These are phyloP conservation scores for Caenorhabditis japonica DNA, from an alignment of 2,888 invertebrate genomes.

Conservation along the genomic window DNA sequence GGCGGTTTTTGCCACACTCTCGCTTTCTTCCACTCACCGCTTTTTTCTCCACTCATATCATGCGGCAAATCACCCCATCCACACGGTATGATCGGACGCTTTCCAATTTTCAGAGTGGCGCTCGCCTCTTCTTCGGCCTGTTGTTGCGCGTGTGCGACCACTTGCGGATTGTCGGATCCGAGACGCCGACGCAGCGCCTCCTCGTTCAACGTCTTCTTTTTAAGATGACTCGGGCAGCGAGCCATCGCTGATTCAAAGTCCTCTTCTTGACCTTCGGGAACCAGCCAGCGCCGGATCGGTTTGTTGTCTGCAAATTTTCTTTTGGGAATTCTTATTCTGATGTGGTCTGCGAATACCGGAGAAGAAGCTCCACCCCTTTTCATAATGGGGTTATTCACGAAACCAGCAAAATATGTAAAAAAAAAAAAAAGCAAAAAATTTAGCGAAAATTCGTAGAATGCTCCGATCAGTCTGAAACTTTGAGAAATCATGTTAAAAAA, in stretches of 20 bases:
- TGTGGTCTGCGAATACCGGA: too few species aligned
- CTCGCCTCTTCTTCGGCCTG: conserved; percentile 41
- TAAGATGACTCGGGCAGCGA: conserved; percentile 34
- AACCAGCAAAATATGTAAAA: too few species aligned
- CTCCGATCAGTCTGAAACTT: too few species aligned
- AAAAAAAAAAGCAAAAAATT: too few species aligned
- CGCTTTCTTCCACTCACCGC: conserved; percentile 5
- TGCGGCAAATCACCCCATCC: conserved; percentile 54
- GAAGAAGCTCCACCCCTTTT: too few species aligned
- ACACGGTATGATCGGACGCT: conserved; percentile 35
- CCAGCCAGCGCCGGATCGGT: conserved; percentile 41
- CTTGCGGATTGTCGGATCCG: conserved; percentile 41
- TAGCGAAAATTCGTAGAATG: too few species aligned
- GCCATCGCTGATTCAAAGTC: conserved; percentile 45
- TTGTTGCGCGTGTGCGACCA: conserved; percentile 43
- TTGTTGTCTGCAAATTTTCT: conserved; percentile 35
- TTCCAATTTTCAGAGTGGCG: conserved; percentile 40
- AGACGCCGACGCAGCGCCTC: conserved; percentile 38
- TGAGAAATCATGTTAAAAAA: too few species aligned
- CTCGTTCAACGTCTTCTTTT: conserved; percentile 49
- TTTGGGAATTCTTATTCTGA: too few species aligned
- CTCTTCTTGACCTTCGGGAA: conserved; percentile 48
- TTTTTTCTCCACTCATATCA: conserved; percentile 23
- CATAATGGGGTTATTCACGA: too few species aligned
- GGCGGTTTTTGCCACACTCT: too few species aligned